Evolutionary conservation across 2,113 vertebrate genomes (phyloP), one percentile per base, ranked within the genome.

Genomic region (Apeltes quadracus): DNA sequence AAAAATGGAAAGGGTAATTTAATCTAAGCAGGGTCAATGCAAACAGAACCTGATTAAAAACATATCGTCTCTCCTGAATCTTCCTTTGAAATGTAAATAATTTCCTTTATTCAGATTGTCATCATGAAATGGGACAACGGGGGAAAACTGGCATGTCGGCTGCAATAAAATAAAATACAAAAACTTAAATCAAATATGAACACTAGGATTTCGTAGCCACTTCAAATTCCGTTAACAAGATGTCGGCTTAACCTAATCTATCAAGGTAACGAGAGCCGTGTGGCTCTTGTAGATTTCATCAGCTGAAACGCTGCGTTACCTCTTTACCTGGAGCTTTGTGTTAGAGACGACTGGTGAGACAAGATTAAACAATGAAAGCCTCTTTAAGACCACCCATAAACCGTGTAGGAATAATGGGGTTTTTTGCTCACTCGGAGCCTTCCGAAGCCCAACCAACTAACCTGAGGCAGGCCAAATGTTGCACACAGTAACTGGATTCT

Each of bases 401-500:
- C 5, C 32, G 32, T 34, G 1, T 34, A 34, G 32, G 0, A 34
- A 34, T 34, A 6, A 0, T n/a, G n/a, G n/a, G 22, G 22, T 8
- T 39, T 39, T 34, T 27, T 32, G 7, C 38, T 64, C 23, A 59
- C 64, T 48, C 58, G n/a, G 59, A 38, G 7, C 50, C 59, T 43
- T 48, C 69, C 59, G 7, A 67, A 80, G 84, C 27, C 3, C 38
- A 46, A 63, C 23, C 80, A n/a, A n/a, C n/a, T n/a, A n/a, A n/a
- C n/a, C n/a, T 41, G 22, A n/a, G 14, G 51, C 15, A 61, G 63
- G 66, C 76, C 68, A 55, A 82, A 87, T 58, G 61, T 70, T 65
- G 83, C 77, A 72, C 23, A 66, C 84, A 89, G 78, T 87, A 88
- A 82, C 58, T 69, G 32, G 76, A 86, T 85, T 85, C 72, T 76